Conservation (phyloP, 1,140 invertebrate species). For the Zaprionus ghesquierei region DNA sequence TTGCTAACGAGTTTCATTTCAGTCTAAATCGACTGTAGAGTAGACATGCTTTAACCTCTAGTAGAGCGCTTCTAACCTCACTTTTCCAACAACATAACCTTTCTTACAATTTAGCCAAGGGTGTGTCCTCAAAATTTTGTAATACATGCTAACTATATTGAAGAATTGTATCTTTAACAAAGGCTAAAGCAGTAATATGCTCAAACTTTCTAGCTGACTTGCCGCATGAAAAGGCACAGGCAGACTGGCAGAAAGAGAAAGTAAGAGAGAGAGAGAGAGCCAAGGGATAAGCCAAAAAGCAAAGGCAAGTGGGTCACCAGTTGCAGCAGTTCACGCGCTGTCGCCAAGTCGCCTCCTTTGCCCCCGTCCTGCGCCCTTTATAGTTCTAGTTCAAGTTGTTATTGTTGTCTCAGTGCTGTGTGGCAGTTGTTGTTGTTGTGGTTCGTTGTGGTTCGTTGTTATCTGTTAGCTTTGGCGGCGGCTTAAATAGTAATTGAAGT, state of each 20-base stretch:
- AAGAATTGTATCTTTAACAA: no score
- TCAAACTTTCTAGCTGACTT: no score
- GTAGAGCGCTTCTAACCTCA: no score
- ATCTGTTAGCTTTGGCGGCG: slow-evolving; percentile 44
- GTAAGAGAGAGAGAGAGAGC: background rate
- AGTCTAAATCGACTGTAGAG: no score
- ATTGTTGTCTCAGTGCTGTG: slow-evolving; percentile 2
- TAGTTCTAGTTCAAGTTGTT: slow-evolving; percentile 6
- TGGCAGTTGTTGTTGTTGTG: slow-evolving; percentile 5
- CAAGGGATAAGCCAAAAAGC: slow-evolving; percentile 14
- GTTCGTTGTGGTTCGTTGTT: no score
- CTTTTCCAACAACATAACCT: no score
- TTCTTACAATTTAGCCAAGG: no score
- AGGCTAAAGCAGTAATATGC: no score
- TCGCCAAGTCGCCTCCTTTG: slow-evolving; percentile 11
- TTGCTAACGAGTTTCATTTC: background rate
- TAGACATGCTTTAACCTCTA: no score
- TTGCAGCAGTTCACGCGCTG: slow-evolving; percentile 47
- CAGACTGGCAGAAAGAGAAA: background rate
- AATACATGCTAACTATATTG: no score
- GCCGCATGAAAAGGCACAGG: no score
- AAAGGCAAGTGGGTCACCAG: slow-evolving; percentile 64
- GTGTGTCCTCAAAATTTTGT: no score
- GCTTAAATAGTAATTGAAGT: slow-evolving; percentile 67
- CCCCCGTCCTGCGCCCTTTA: slow-evolving; percentile 3